Evolutionary conservation across 1,140 invertebrate species (phyloP).

Genomic region (Zaprionus ornatus): DNA sequence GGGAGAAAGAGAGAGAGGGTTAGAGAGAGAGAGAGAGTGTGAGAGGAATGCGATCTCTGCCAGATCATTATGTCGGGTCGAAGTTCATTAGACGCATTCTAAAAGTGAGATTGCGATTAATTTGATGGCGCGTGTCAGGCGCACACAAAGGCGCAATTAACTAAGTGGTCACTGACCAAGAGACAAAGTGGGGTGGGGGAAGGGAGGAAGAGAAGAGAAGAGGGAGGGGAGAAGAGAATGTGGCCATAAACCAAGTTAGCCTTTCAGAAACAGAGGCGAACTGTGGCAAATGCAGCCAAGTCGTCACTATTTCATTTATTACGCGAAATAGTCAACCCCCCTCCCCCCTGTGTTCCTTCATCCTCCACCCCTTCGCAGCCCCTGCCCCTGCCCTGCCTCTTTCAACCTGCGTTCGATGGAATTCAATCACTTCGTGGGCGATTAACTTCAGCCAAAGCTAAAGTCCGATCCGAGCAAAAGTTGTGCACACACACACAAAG

Average conservation of each 20-base stretch:
- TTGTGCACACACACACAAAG: constrained; percentile 57
- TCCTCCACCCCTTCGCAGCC: neutral
- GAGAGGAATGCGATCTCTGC: neutral
- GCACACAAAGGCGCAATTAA: constrained; percentile 77
- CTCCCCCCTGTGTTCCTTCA: no score
- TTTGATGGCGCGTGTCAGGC: constrained; percentile 74
- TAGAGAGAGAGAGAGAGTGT: neutral
- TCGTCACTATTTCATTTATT: constrained; percentile 74
- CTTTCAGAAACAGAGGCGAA: constrained; percentile 63
- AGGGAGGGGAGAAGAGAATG: neutral
- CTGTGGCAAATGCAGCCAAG: constrained; percentile 54
- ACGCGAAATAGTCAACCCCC: constrained; percentile 31
- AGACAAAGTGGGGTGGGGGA: neutral
- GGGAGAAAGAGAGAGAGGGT: neutral
- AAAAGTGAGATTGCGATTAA: constrained; percentile 47
- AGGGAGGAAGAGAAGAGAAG: neutral
- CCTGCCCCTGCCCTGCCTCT: constrained; percentile 9
- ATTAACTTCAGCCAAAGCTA: constrained; percentile 66
- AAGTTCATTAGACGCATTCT: constrained; percentile 17
- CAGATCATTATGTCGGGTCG: neutral
- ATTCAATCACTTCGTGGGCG: constrained; percentile 79
- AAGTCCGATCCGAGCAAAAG: constrained; percentile 48
- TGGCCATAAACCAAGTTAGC: constrained; percentile 69
- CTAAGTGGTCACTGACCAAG: constrained; percentile 69
- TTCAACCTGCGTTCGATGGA: constrained; percentile 77